Evolutionary conservation across 1,140 invertebrate genomes (phyloP).

Genomic region (Drosophila varians): DNA sequence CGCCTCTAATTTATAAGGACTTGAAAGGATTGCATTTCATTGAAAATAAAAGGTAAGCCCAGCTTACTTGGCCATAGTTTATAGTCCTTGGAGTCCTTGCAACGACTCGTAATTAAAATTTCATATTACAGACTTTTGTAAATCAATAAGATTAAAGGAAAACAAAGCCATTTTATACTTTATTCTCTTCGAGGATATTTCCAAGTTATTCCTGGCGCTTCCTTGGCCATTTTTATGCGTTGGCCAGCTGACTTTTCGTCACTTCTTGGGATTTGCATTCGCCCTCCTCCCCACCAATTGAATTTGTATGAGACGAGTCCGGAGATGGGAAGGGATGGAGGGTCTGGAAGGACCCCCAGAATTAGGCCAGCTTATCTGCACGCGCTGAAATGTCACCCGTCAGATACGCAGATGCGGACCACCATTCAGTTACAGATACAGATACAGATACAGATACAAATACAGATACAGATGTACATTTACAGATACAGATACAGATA

Average conservation of each 20-base stretch:
- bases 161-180: not conserved
- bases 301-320: constrained; percentile 20
- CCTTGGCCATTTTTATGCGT: not conserved
- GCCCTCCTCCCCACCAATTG: no score
- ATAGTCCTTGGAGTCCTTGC: no score
- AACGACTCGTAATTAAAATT: no score
- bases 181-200: not conserved
- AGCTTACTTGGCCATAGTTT: no score
- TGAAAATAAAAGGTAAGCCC: no score
- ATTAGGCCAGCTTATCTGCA: constrained; percentile 44
- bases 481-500: constrained; percentile 14
- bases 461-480: not conserved
- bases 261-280: constrained; percentile 12
- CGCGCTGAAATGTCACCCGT: constrained; percentile 49
- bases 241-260: not conserved
- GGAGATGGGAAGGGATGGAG: no score
- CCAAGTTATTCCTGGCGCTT: not conserved
- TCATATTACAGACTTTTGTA: no score
- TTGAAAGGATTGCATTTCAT: no score
- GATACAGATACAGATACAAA: not conserved
- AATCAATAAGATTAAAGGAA: no score
- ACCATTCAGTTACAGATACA: not conserved
- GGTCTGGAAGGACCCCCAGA: not conserved
- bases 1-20: not conserved
- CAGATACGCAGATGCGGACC: constrained; percentile 4